Conservation (phyloP, 2,888 invertebrate genomes). For the Drosophila subsilvestris region DNA sequence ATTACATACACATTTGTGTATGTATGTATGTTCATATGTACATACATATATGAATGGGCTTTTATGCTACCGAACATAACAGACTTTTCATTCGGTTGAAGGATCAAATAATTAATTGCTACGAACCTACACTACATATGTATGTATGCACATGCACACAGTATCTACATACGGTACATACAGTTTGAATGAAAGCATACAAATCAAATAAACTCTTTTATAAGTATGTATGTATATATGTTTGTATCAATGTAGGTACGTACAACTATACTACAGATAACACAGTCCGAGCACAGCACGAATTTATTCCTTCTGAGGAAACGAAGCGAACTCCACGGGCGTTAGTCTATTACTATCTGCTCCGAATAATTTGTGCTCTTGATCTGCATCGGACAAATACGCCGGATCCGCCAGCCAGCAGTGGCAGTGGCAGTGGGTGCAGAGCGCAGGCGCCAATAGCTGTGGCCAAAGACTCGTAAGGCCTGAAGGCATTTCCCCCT, state of each 20-base stretch:
- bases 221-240: conserved; percentile 20
- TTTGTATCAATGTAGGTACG: conserved; percentile 56
- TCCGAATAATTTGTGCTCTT: conserved; percentile 34
- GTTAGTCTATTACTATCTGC: conserved; percentile 78
- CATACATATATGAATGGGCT: neutral
- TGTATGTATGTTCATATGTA: conserved; percentile 14
- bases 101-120: neutral
- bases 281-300: conserved; percentile 60
- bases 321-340: conserved; percentile 77
- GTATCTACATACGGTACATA: neutral
- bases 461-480: conserved; percentile 2
- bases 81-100: neutral
- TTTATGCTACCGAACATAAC: neutral
- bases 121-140: conserved; percentile 7
- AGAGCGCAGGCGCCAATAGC: conserved; percentile 15
- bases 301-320: conserved; percentile 59
- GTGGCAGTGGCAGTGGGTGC: neutral
- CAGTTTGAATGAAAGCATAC: neutral
- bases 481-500: neutral
- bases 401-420: conserved; percentile 10
- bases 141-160: conserved; percentile 2
- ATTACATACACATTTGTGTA: neutral
- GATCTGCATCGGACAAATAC: conserved; percentile 20
- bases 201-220: conserved; percentile 2
- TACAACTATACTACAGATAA: conserved; percentile 70